Evolutionary conservation across 2,797 vertebrate species (phyloP).

Genomic region (Brachyrhaphis roseni): DNA sequence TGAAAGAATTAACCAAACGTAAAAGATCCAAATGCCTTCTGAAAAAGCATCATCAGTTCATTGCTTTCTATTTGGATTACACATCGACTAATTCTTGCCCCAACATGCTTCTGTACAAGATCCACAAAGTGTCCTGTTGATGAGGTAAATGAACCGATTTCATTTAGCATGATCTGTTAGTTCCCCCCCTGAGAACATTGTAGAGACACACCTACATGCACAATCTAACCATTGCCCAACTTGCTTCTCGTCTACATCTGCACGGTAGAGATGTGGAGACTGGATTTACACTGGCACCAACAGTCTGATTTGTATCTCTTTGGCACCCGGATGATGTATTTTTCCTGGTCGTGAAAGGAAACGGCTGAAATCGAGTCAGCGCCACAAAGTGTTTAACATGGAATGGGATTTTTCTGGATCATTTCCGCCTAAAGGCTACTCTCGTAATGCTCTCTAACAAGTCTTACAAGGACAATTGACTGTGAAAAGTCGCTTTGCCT

Average conservation of each 20-base stretch:
- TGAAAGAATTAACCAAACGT: slow-evolving; percentile 34
- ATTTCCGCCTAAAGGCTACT: slow-evolving; percentile 7
- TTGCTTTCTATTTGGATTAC: slow-evolving; percentile 46
- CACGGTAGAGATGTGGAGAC: slow-evolving; percentile 55
- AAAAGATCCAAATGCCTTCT: slow-evolving; percentile 43
- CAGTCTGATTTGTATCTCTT: slow-evolving; percentile 67
- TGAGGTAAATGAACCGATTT: slow-evolving; percentile 63
- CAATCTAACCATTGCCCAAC: slow-evolving; percentile 44
- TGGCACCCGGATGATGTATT: slow-evolving; percentile 67
- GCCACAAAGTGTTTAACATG: slow-evolving; percentile 46
- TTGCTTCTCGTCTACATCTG: slow-evolving; percentile 47
- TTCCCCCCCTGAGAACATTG: slow-evolving; percentile 71
- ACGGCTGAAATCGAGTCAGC: slow-evolving; percentile 43
- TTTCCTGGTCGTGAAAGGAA: slow-evolving; percentile 46
- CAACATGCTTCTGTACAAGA: slow-evolving; percentile 38
- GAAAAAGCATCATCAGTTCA: slow-evolving; percentile 53
- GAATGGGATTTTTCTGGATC: slow-evolving; percentile 23
- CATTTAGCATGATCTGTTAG: slow-evolving; percentile 54
- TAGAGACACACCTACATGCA: slow-evolving; percentile 50
- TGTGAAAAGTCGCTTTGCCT: slow-evolving; percentile 41
- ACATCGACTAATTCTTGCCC: slow-evolving; percentile 37
- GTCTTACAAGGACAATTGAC: slow-evolving; percentile 15
- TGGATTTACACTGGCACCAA: slow-evolving; percentile 64
- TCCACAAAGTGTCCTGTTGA: slow-evolving; percentile 50
- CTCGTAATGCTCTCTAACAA: slow-evolving; percentile 16